Evolutionary conservation across 2,797 vertebrate species (phyloP).

Genomic region (Lophotriccus pileatus): DNA sequence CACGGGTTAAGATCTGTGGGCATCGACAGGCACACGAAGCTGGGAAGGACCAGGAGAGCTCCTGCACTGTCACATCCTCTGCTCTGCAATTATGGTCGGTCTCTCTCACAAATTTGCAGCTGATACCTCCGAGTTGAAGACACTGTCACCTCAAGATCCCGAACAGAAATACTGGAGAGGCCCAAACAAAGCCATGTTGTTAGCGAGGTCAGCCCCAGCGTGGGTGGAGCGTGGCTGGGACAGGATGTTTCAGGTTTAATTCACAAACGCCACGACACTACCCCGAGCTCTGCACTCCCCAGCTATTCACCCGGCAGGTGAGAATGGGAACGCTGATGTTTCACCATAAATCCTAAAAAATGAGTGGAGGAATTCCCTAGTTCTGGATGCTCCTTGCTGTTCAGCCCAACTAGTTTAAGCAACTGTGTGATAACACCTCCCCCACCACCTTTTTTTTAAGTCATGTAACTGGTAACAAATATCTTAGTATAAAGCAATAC

Average conservation of each 20-base stretch:
- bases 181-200: background rate
- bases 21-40: background rate
- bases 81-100: background rate
- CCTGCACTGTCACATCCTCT: background rate
- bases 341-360: background rate
- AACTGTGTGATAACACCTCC: background rate
- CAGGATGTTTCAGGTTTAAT: background rate
- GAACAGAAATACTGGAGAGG: background rate
- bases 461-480: background rate
- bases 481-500: background rate
- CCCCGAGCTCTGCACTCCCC: background rate
- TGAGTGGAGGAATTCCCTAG: rapidly evolving
- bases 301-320: background rate
- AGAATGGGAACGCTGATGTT: background rate
- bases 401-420: background rate
- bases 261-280: background rate
- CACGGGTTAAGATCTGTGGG: background rate
- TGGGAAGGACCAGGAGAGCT: background rate
- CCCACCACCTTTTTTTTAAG: rapidly evolving
- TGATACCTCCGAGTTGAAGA: background rate
- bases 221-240: background rate
- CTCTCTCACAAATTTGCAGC: background rate
- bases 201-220: background rate
- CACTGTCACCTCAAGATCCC: background rate
- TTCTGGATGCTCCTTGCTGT: background rate